Conservation (phyloP, 2,113 vertebrate genomes). For the Ifrita kowaldi region DNA sequence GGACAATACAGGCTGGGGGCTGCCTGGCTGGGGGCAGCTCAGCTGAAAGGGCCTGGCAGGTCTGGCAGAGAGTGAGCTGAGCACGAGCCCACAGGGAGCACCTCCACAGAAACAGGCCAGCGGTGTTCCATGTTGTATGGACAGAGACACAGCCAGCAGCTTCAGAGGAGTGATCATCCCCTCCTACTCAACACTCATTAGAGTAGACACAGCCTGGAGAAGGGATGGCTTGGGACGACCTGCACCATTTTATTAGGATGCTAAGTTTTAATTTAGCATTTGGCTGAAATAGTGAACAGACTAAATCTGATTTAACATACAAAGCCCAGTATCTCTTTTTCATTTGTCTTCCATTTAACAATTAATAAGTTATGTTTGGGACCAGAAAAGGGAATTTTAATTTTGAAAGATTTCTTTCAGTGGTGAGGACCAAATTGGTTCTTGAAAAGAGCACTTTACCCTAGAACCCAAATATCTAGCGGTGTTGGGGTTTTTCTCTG, state of each 20-base stretch:
- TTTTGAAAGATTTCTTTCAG: background rate
- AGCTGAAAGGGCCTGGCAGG: background rate
- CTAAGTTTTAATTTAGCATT: background rate
- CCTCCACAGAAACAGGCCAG: background rate
- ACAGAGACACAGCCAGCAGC: background rate
- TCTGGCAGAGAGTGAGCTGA: background rate
- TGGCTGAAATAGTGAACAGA: background rate
- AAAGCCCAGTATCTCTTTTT: background rate
- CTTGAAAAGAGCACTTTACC: background rate
- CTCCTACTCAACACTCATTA: background rate
- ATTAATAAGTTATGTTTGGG: background rate
- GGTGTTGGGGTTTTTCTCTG: background rate
- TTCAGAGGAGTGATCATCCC: background rate
- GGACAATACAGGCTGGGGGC: rapidly evolving
- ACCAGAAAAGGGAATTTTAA: background rate
- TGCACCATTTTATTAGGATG: background rate
- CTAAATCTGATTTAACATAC: background rate
- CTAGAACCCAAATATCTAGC: background rate
- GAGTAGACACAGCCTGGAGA: background rate
- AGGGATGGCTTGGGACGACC: background rate
- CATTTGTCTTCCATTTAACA: background rate
- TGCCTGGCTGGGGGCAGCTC: background rate
- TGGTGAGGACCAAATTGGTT: background rate
- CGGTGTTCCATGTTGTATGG: rapidly evolving
- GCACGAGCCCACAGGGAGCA: background rate